Conservation (phyloP, 1,140 invertebrate species). For the Drosophila kurseongensis region DNA sequence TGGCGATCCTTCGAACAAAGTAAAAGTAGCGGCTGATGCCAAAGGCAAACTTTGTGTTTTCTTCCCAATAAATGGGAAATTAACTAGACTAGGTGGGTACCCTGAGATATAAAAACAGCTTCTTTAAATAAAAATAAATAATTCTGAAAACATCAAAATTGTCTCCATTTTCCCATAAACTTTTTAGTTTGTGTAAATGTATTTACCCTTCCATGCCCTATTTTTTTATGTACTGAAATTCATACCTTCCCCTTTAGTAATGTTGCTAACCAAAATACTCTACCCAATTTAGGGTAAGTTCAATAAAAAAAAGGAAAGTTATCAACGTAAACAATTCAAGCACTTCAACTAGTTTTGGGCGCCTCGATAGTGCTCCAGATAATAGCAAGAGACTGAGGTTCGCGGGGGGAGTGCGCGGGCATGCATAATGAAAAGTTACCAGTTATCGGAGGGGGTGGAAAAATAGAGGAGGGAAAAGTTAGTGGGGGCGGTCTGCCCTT, state of each 20-base stretch:
- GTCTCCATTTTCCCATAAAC: too few relatives aligned
- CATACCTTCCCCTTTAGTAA: neutral
- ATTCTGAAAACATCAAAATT: too few relatives aligned
- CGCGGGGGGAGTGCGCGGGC: conserved; percentile 1
- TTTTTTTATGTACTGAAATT: too few relatives aligned
- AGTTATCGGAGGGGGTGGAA: conserved; percentile 7
- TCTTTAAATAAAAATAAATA: too few relatives aligned
- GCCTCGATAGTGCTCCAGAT: conserved; percentile 77
- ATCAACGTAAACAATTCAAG: conserved; percentile 80
- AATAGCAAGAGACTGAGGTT: conserved; percentile 36
- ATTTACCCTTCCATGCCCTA: neutral
- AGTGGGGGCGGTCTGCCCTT: conserved; percentile 15
- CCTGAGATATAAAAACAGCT: neutral
- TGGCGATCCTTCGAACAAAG: conserved; percentile 22
- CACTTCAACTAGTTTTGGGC: conserved; percentile 77
- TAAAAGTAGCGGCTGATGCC: conserved; percentile 35
- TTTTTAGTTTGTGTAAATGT: too few relatives aligned
- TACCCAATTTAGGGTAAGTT: conserved; percentile 16
- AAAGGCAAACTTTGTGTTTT: conserved; percentile 32
- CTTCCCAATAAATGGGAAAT: neutral
- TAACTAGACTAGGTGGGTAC: conserved; percentile 17
- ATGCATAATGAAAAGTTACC: conserved; percentile 74
- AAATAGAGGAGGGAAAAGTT: neutral
- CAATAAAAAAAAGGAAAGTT: conserved; percentile 60
- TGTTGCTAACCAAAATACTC: neutral